A percentile compares a stretch with the other conserved stretches of the same genome.
These are phyloP conservation scores for Hippocampus guttulatus DNA, from an alignment of 2,113 vertebrate species.

Conservation along the genomic window DNA sequence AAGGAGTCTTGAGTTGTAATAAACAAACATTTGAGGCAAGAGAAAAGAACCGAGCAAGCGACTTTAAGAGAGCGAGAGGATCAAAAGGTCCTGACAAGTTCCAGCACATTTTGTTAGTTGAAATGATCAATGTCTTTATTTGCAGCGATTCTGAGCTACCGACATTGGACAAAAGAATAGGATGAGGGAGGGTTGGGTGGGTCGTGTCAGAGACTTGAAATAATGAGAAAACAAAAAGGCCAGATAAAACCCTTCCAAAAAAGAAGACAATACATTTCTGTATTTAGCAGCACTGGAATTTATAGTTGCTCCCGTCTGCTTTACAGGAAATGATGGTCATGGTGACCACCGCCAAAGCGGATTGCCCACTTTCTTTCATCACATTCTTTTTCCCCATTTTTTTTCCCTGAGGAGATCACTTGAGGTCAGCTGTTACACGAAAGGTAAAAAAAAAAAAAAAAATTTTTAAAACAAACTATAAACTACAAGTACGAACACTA, in stretches of 20 bases:
- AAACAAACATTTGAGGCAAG: background rate
- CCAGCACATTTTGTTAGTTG: background rate
- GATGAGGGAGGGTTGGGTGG: background rate
- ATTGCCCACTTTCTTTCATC: slow-evolving; percentile 4
- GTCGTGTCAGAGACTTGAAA: background rate
- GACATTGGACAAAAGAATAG: background rate
- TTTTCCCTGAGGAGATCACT: background rate
- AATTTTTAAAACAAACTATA: no score
- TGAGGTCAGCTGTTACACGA: background rate
- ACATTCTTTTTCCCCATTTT: background rate
- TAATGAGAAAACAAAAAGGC: slow-evolving; percentile 13
- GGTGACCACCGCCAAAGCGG: slow-evolving; percentile 34
- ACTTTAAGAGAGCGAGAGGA: background rate
- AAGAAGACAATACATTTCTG: slow-evolving; percentile 19
- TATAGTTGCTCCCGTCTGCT: slow-evolving; percentile 28
- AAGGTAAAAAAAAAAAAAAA: no score
- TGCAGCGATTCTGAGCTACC: background rate
- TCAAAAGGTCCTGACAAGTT: background rate
- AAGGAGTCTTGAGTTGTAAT: background rate
- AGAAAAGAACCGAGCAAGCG: background rate
- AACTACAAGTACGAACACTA: background rate
- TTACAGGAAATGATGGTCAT: slow-evolving; percentile 51
- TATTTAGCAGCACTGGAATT: slow-evolving; percentile 46
- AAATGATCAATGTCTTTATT: background rate
- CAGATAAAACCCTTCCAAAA: slow-evolving; percentile 15